Base-by-base conservation (phyloP, 1,140 invertebrate species). In the Drosophila elegans region DNA sequence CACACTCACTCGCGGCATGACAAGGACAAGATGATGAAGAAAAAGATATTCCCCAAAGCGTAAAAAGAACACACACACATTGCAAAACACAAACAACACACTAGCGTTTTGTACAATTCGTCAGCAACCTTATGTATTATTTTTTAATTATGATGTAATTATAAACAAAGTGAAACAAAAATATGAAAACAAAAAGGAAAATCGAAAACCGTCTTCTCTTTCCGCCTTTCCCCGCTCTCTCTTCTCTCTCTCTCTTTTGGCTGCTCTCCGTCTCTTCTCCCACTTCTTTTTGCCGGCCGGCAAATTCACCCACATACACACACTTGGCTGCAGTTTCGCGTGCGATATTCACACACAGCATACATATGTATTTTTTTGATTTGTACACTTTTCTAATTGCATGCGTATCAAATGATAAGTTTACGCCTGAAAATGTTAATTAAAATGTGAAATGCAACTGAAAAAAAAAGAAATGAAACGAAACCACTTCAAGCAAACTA, bases 141-240 rank as follows among this genome's bases (percentile, higher is more conserved):
- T 88, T 88, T 85, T 89, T 83, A 88, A 88, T 88, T 88, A 88
- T 85, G 82, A 85, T 88, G 82, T 86, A 86, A 86, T 88, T 86
- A 88, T 86, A 86, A 86, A 86, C 79, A 75, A 88, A 88, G 71
- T 83, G 84, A 88, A 88, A 88, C 84, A 88, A 88, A 85, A 88
- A 88, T 88, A 88, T 88, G 84, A 88, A 78, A 83, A 82, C 86
- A 52, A 82, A 80, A 85, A 83, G 77, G 71, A 80, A 89, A 88
- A 83, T 49, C 80, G 5, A 76, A 68, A 66, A 62, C 68, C 76
- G 79, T 88, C 80, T 85, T 86, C 72, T 76, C 21, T 79, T 76
- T 62, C 52, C 29, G 2, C 5, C 29, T 67, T 12, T 4, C 59
- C 45, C 32, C 5, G 10, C 13, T 12, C 49, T 45, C 6, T 21